Evolutionary conservation across 1,140 invertebrate species (phyloP).

Genomic region (Zaprionus kolodkinae): DNA sequence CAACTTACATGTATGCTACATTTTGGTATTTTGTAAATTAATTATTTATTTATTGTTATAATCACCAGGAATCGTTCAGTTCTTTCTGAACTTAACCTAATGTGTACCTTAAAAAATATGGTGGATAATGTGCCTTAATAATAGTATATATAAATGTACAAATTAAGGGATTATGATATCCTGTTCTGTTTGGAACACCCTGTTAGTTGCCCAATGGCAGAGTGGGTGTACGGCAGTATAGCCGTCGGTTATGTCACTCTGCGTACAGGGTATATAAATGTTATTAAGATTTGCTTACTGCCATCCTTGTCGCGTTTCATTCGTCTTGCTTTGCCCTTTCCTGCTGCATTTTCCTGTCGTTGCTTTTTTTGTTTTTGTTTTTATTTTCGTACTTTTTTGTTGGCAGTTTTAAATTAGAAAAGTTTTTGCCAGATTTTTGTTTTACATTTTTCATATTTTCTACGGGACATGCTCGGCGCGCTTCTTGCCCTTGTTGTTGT

Average conservation of each 20-base stretch:
- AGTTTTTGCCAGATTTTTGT: slow-evolving; percentile 82
- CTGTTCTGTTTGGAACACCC: too few species aligned
- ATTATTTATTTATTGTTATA: too few species aligned
- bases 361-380: slow-evolving; percentile 64
- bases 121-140: too few species aligned
- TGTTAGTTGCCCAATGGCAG: background rate
- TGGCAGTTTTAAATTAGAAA: slow-evolving; percentile 83
- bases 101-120: too few species aligned
- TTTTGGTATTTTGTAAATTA: too few species aligned
- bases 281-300: slow-evolving; percentile 72
- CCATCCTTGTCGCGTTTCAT: slow-evolving; percentile 28
- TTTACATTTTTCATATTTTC: slow-evolving; percentile 83
- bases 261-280: slow-evolving; percentile 56
- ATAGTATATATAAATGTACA: too few species aligned
- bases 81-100: too few species aligned
- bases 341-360: slow-evolving; percentile 55
- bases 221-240: background rate
- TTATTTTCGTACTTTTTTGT: slow-evolving; percentile 55
- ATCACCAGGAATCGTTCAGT: too few species aligned
- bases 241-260: background rate
- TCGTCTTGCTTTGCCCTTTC: slow-evolving; percentile 47
- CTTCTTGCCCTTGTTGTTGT: slow-evolving; percentile 64
- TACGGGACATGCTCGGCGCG: slow-evolving; percentile 71
- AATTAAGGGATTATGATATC: too few species aligned
- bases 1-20: background rate